Conservation (phyloP, 2,113 vertebrate species). For the Sprattus sprattus region DNA sequence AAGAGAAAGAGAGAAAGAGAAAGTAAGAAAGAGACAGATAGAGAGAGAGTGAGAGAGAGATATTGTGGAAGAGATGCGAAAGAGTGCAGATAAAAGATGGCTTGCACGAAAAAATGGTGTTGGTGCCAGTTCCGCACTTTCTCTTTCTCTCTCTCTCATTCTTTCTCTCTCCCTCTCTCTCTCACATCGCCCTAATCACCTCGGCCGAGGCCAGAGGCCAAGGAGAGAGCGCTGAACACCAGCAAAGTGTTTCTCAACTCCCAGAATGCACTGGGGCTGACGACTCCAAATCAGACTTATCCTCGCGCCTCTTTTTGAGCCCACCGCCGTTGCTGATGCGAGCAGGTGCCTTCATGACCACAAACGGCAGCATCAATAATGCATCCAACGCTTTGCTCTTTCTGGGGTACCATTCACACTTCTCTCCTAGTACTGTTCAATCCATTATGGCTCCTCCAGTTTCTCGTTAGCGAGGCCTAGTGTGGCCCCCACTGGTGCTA, state of each 20-base stretch:
- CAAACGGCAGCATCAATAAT: constrained; percentile 7
- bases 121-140: background rate
- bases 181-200: background rate
- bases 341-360: constrained; percentile 5
- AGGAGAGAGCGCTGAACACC: background rate
- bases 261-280: background rate
- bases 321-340: background rate
- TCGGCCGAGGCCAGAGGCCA: background rate
- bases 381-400: background rate
- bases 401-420: background rate
- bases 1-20: background rate
- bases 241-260: constrained; percentile 8
- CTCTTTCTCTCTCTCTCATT: background rate
- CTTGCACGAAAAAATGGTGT: background rate
- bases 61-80: background rate
- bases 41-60: background rate
- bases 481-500: background rate
- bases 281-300: background rate
- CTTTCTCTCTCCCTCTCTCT: background rate
- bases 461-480: background rate
- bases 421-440: background rate
- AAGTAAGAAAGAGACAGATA: background rate
- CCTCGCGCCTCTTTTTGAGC: background rate
- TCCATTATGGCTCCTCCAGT: background rate
- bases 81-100: constrained; percentile 1